These are phyloP conservation scores for Drosophila sp. DNA, from an alignment of 1,140 invertebrate species.

Conservation along the genomic window DNA sequence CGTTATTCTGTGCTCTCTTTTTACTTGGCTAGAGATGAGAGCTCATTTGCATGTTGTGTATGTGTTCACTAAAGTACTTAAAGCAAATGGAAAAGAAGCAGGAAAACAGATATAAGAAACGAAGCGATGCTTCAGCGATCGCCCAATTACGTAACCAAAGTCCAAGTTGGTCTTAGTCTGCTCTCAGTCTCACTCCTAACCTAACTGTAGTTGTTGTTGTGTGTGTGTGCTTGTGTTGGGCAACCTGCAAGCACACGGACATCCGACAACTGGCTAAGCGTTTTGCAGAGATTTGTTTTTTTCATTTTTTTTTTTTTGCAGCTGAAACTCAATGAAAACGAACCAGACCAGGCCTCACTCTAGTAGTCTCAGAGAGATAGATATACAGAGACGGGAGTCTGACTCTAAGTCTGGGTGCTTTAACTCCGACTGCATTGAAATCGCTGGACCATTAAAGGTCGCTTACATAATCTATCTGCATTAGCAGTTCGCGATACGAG, in stretches of 20 bases:
- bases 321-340: slow-evolving; percentile 17
- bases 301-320: not conserved
- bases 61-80: not conserved
- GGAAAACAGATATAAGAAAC: slow-evolving; percentile 22
- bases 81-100: slow-evolving; percentile 10
- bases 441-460: slow-evolving; percentile 83
- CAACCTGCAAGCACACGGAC: slow-evolving; percentile 34
- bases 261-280: slow-evolving; percentile 37
- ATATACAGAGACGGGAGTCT: not conserved
- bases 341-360: slow-evolving; percentile 3
- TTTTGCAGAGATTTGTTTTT: slow-evolving; percentile 23
- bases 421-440: slow-evolving; percentile 59
- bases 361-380: not conserved
- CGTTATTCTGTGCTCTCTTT: not conserved
- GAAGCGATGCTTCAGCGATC: slow-evolving; percentile 67
- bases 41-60: slow-evolving; percentile 14
- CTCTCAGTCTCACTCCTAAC: slow-evolving; percentile 31
- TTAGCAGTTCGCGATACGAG: slow-evolving; percentile 60
- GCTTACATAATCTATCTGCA: slow-evolving; percentile 79
- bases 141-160: slow-evolving; percentile 58
- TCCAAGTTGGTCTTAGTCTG: slow-evolving; percentile 38
- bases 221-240: slow-evolving; percentile 19
- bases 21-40: not conserved
- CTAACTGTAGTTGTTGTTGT: slow-evolving; percentile 40
- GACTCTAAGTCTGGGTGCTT: slow-evolving; percentile 18